A percentile compares a stretch with the other conserved stretches of the same genome.
Conservation (phyloP, 92 coral and sea anemone genomes). For the Siderastrea siderea region DNA sequence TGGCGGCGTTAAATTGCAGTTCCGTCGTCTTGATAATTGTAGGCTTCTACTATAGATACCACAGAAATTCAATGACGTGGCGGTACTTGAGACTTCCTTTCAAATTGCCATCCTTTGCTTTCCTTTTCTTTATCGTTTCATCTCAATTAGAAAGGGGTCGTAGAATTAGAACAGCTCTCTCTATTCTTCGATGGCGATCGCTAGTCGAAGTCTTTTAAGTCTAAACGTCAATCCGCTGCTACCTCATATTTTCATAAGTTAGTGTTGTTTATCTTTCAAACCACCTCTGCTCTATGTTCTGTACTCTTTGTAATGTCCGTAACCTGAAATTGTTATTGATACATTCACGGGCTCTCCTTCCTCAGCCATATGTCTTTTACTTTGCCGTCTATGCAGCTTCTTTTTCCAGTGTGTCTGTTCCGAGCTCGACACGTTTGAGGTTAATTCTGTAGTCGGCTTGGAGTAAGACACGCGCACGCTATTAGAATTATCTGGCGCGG, state of each 20-base stretch:
- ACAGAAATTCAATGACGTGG: background rate
- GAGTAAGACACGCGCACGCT: slow-evolving; percentile 29
- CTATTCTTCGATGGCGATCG: background rate
- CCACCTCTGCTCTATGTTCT: slow-evolving; percentile 12
- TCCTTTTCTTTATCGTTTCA: background rate
- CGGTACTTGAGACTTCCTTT: background rate
- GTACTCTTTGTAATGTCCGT: slow-evolving; percentile 57
- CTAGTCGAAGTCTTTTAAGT: background rate
- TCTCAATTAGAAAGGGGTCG: background rate
- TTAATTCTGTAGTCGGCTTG: slow-evolving; percentile 9
- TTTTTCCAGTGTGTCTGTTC: slow-evolving; percentile 60
- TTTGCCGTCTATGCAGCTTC: slow-evolving; percentile 61
- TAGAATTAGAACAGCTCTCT: background rate
- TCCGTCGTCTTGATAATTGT: background rate
- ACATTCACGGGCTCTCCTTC: slow-evolving; percentile 53
- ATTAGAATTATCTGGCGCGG: slow-evolving; percentile 22
- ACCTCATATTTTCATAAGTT: background rate
- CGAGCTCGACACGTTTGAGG: slow-evolving; percentile 20
- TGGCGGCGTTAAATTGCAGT: background rate
- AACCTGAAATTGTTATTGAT: slow-evolving; percentile 50
- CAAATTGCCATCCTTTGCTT: background rate
- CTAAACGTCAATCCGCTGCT: background rate
- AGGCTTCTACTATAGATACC: background rate
- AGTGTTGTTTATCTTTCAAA: slow-evolving; percentile 14
- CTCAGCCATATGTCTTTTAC: slow-evolving; percentile 60